phyloP scores from a whole-genome alignment of 2,113 vertebrate species.

The Erpornis zantholeuca region DNA sequence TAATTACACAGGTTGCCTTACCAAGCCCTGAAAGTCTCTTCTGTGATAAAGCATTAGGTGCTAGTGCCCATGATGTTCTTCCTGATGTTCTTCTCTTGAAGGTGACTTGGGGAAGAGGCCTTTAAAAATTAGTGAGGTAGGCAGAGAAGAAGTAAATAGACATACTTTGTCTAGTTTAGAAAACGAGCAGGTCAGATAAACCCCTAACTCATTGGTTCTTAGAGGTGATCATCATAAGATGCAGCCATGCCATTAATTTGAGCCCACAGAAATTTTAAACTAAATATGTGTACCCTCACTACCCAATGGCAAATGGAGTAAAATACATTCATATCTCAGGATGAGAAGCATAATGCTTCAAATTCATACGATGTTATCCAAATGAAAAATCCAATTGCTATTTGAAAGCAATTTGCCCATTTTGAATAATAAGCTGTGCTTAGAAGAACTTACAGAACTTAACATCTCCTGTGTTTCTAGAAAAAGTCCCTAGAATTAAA shows the following conservation, averaged over 20 bases:
- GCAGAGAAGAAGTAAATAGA: background rate
- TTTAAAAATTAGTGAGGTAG: background rate
- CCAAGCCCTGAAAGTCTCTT: background rate
- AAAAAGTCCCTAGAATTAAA: background rate
- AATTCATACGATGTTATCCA: background rate
- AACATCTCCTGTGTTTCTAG: background rate
- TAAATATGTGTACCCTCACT: background rate
- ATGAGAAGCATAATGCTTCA: background rate
- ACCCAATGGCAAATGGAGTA: background rate
- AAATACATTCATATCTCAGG: background rate
- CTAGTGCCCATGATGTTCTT: fast-evolving
- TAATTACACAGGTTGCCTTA: background rate
- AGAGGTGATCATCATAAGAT: background rate
- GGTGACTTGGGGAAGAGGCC: background rate
- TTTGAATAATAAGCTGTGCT: background rate
- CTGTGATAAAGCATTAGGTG: background rate
- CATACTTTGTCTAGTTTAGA: background rate
- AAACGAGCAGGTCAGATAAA: background rate
- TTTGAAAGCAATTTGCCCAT: background rate
- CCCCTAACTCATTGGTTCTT: background rate
- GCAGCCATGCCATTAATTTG: background rate
- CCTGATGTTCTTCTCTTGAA: background rate
- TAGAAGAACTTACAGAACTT: background rate
- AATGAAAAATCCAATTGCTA: background rate
- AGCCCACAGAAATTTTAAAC: background rate